Evolutionary conservation across 2,797 vertebrate species (phyloP).

Genomic region (Sylvia borin): DNA sequence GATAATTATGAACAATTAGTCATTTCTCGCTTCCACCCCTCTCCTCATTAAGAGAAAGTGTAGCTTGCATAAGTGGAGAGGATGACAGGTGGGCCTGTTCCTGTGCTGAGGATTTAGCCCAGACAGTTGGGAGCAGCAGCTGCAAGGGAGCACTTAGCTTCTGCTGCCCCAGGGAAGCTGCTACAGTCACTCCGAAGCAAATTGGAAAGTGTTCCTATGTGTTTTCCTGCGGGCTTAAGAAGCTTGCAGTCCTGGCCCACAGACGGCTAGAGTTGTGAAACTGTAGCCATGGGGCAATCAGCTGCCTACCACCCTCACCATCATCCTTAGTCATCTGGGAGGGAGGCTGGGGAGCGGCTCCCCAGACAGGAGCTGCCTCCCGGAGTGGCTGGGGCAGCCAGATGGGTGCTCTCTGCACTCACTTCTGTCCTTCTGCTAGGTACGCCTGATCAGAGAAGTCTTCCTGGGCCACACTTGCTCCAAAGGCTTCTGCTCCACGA

Average conservation of each 20-base stretch:
- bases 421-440: not conserved
- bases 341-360: not conserved
- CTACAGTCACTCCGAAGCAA: not conserved
- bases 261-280: not conserved
- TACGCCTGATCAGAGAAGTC: accelerated
- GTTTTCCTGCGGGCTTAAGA: slow-evolving; percentile 39
- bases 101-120: not conserved
- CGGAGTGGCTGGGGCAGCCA: not conserved
- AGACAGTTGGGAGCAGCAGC: not conserved
- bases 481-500: accelerated
- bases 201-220: not conserved
- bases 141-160: not conserved
- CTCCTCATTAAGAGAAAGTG: not conserved
- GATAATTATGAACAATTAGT: not conserved
- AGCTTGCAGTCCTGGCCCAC: not conserved
- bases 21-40: not conserved
- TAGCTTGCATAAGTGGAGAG: not conserved
- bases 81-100: not conserved
- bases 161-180: not conserved
- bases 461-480: accelerated
- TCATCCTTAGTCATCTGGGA: not conserved
- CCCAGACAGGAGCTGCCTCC: not conserved
- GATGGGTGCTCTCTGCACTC: not conserved
- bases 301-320: not conserved
- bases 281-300: not conserved